A percentile compares a stretch with the other conserved stretches of the same genome.
Evolutionary conservation across 2,888 invertebrate species (phyloP).

Genomic region (Boloria euphrosyne): DNA sequence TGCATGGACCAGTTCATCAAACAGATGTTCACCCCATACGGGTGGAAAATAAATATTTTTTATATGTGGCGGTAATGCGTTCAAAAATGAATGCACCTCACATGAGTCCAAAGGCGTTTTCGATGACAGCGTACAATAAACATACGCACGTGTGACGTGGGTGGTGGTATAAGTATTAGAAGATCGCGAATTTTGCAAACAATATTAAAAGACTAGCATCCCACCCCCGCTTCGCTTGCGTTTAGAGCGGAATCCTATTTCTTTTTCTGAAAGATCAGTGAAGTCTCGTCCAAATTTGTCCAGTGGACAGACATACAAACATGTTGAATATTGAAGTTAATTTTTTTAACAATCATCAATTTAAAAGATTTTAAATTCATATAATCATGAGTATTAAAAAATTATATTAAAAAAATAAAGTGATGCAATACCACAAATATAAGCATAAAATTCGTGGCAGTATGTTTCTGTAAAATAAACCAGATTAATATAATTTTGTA

Average conservation of each 20-base stretch:
- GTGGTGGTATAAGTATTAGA: constrained; percentile 19
- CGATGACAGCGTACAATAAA: constrained; percentile 50
- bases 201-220: too few species aligned
- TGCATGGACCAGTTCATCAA: constrained; percentile 20
- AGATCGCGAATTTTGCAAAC: neutral
- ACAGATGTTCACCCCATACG: constrained; percentile 30
- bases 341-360: neutral
- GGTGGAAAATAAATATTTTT: constrained; percentile 43
- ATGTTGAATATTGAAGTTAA: too few species aligned
- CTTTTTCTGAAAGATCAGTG: too few species aligned
- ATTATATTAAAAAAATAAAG: too few species aligned
- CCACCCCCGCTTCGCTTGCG: too few species aligned
- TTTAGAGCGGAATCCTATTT: too few species aligned
- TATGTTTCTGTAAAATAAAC: too few species aligned
- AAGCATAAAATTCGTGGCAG: too few species aligned
- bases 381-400: neutral
- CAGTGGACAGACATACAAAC: too few species aligned
- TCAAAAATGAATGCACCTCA: constrained; percentile 41
- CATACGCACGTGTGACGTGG: constrained; percentile 44
- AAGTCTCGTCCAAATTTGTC: too few species aligned
- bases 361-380: neutral
- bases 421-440: too few species aligned
- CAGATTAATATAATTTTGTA: too few species aligned
- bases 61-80: constrained; percentile 34
- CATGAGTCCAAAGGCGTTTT: constrained; percentile 40